These are phyloP conservation scores for Zoanthus sociatus DNA, from an alignment of 92 coral and sea anemone genomes.

Conservation along the genomic window DNA sequence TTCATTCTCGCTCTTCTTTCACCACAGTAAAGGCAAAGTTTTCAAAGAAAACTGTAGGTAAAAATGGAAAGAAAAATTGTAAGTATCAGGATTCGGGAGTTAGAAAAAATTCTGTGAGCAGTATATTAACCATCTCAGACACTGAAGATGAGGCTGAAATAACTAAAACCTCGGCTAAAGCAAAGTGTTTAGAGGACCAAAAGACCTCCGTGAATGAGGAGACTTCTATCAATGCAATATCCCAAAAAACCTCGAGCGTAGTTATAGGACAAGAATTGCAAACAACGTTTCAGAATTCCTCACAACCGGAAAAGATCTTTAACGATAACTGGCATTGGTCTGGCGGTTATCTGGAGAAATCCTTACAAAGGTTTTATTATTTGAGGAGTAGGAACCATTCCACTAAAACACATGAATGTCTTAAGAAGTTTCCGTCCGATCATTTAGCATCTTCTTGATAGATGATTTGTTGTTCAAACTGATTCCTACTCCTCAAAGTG, in stretches of 20 bases:
- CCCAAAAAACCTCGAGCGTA: neutral
- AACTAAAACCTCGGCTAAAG: slow-evolving; percentile 14
- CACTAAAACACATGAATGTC: slow-evolving; percentile 16
- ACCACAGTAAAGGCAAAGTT: neutral
- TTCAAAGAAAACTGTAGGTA: neutral
- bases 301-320: neutral
- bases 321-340: neutral
- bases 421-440: neutral
- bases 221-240: slow-evolving; percentile 25
- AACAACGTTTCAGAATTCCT: neutral
- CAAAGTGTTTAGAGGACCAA: slow-evolving; percentile 17
- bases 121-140: slow-evolving; percentile 16
- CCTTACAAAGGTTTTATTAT: neutral
- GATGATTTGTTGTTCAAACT: too few species aligned
- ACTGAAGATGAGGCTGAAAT: slow-evolving; percentile 28
- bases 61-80: neutral
- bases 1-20: neutral
- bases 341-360: slow-evolving; percentile 18
- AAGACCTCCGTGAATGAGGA: slow-evolving; percentile 6
- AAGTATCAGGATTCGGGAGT: slow-evolving; percentile 13
- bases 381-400: neutral
- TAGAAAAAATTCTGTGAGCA: neutral
- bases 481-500: too few species aligned
- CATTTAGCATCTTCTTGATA: too few species aligned
- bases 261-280: neutral